Base-by-base conservation (phyloP, 2,888 invertebrate species). In the Microdon myrmicae region DNA sequence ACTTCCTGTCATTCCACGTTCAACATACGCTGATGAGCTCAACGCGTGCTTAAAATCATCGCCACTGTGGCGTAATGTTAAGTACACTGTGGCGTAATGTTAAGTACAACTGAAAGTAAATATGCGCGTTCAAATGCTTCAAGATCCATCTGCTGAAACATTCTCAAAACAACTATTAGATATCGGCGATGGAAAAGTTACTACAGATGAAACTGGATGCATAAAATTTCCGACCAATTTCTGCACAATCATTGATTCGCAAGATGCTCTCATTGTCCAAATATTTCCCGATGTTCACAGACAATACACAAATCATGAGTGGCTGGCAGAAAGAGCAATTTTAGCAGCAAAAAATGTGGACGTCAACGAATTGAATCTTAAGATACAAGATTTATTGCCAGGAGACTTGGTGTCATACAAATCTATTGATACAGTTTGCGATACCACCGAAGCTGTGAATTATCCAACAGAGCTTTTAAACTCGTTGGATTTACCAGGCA, bases 71-170 rank as follows among this genome's bases (percentile, higher is more conserved):
- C 48, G 66, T 56, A 61, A 60, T 67, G 66, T 68, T 54, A 60
- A 58, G 55, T 69, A n/a, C 13, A 26, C 35, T 68, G 28, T 69
- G 67, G 67, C 48, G 66, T 56, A 61, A 60, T 67, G 66, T 68
- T 54, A 49, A 69, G 22, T 70, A 28, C 47, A 51, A n/a, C 66
- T 73, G 31, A 70, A 14, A 47, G 37, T 67, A 66, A 73, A 73
- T 38, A 71, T 71, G 68, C 68, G 68, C 29, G 67, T 71, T 26
- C 59, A 68, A 67, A 45, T 71, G 58, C 68, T 67, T 34, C 67
- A 72, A 44, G 72, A 72, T 70, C 67, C 67, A 71, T 70, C 68
- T 25, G 70, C 69, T 51, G 53, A 64, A 51, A 67, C 44, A 67
- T 73, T 71, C 39, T 69, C 70, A 31, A 68, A 71, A 54, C 68